Evolutionary conservation across 2,113 vertebrate species (phyloP).

Genomic region (Eulemur macaco): DNA sequence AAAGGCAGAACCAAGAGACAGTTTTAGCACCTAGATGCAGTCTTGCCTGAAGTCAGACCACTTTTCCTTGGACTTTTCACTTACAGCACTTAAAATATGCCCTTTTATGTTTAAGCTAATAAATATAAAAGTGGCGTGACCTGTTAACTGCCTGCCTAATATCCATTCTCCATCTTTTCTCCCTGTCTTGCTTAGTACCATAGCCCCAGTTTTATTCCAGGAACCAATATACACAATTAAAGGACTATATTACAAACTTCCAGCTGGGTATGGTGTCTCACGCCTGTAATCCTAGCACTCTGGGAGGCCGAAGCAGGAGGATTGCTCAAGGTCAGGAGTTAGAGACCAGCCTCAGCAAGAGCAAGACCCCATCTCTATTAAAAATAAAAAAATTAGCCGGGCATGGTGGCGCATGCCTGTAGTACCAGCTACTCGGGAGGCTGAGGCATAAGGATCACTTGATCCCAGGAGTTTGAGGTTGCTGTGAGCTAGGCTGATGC

Average conservation of each 20-base stretch:
- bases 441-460: no score
- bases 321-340: no score
- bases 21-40: slow-evolving; percentile 4
- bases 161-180: not conserved
- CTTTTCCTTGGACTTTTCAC: not conserved
- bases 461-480: no score
- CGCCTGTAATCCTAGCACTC: no score
- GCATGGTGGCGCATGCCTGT: no score
- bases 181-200: not conserved
- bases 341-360: no score
- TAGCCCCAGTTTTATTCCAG: not conserved
- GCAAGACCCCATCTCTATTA: no score
- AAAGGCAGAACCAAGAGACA: not conserved
- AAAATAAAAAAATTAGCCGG: no score
- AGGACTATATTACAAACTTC: not conserved
- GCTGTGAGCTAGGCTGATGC: no score
- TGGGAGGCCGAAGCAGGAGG: no score
- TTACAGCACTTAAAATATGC: not conserved
- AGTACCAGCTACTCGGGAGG: no score
- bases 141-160: not conserved
- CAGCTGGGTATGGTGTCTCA: no score
- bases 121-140: not conserved
- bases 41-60: not conserved
- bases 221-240: not conserved
- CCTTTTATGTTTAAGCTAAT: not conserved